Conservation (phyloP, 2,797 vertebrate species). For the Coranthus polyacanthus region DNA sequence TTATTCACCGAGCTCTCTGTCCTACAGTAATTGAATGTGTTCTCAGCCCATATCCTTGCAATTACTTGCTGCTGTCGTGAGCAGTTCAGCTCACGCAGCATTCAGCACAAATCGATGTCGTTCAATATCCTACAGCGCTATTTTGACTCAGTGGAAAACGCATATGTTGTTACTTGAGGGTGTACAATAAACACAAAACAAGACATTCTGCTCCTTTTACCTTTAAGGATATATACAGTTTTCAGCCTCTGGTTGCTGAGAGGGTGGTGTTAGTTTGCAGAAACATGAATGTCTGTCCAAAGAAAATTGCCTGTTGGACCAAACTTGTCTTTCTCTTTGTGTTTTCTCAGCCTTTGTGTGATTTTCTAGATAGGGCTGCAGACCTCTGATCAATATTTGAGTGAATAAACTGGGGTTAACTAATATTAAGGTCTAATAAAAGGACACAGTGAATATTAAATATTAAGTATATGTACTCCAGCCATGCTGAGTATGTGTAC, state of each 20-base stretch:
- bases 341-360: conserved; percentile 14
- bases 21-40: conserved; percentile 72
- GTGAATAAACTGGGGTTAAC: neutral
- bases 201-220: conserved; percentile 34
- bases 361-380: neutral
- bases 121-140: conserved; percentile 29
- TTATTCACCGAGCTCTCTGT: conserved; percentile 42
- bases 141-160: conserved; percentile 39
- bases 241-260: neutral
- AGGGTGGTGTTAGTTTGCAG: neutral
- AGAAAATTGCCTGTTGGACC: conserved; percentile 32
- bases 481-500: neutral
- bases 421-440: too few species aligned
- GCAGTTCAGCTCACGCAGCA: conserved; percentile 57
- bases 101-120: conserved; percentile 57
- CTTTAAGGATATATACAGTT: conserved; percentile 2
- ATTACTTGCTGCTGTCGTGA: conserved; percentile 55
- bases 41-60: conserved; percentile 51
- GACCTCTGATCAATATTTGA: neutral
- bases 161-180: conserved; percentile 37
- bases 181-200: conserved; percentile 47
- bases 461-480: too few species aligned
- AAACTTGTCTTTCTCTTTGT: conserved; percentile 24
- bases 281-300: conserved; percentile 40
- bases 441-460: too few species aligned